Base-by-base conservation (phyloP, 2,888 invertebrate species). In the Diaphora mendica region DNA sequence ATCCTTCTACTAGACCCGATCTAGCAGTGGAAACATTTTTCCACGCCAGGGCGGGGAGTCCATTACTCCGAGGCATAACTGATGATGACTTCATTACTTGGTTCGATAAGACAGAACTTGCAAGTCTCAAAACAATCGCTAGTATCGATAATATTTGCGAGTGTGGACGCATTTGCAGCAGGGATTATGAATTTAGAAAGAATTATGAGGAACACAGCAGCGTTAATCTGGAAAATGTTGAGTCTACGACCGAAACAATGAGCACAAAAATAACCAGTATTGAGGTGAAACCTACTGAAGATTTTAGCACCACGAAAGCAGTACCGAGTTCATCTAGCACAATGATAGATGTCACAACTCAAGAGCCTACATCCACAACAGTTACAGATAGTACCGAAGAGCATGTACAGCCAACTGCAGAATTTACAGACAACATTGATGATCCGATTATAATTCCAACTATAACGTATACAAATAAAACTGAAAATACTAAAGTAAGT, bases 11-110 rank as follows among this genome's bases (percentile, higher is more conserved):
- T 1, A 91, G 97, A 77, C 96, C 97, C 76, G 97, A 97, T 82
- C 89, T 97, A 68, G 96, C 96, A 0, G 97, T 97, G 0, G 97
- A 97, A 87, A 96, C 96, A 8, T 97, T 97, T 87, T 97, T 97
- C 94, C 97, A 97, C 74, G 96, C 97, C 0, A 92, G 94, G 82
- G 92, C 94, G 67, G 96, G 96, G n/a, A 97, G 97, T 79, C 96
- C 96, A 20, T 90, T 97, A 51, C 91, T 97, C 0, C 93, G 96
- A 83, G 96, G 96, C 13, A 96, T 97, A 48, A 96, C 96, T 23
- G 97, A 97, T 72, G 97, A 97, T 82, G 97, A 97, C 84, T 94
- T 97, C 33, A 96, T 97, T 48, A 97, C 97, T 4, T 97, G 97
- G 97, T 97, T 97, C 82, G 97, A 97, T 64, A 96, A 96, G 90